Evolutionary conservation across 2,113 vertebrate species (phyloP).

Genomic region (Zosterops japonicus): DNA sequence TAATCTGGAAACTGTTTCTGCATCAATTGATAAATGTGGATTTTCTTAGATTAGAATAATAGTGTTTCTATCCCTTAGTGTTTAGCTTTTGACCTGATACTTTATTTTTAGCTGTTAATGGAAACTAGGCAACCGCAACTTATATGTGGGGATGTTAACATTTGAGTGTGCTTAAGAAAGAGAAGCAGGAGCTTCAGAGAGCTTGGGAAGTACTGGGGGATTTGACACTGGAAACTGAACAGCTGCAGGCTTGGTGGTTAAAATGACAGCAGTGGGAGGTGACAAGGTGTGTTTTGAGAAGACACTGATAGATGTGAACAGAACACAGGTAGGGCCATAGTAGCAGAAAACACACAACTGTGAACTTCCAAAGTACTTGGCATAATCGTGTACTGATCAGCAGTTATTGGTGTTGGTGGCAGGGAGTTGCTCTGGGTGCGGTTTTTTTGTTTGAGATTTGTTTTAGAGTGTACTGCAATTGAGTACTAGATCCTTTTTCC

Average conservation of each 20-base stretch:
- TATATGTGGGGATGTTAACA: neutral
- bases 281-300: neutral
- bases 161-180: neutral
- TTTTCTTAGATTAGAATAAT: neutral
- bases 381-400: neutral
- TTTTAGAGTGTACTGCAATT: neutral
- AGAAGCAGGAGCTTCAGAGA: neutral
- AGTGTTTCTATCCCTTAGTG: neutral
- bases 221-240: neutral
- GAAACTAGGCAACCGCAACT: neutral
- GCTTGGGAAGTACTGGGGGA: neutral
- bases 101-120: neutral
- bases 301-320: neutral
- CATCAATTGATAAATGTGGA: neutral
- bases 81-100: neutral
- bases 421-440: neutral
- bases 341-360: neutral
- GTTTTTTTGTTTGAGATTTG: neutral
- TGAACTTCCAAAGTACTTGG: neutral
- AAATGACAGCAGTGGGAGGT: neutral
- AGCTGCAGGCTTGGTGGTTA: neutral
- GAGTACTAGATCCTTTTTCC: neutral
- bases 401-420: neutral
- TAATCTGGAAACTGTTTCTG: neutral
- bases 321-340: accelerated